Evolutionary conservation across 2,888 invertebrate genomes (phyloP), one percentile per base, ranked within the genome.

Genomic region (Ecliptopera silaceata): DNA sequence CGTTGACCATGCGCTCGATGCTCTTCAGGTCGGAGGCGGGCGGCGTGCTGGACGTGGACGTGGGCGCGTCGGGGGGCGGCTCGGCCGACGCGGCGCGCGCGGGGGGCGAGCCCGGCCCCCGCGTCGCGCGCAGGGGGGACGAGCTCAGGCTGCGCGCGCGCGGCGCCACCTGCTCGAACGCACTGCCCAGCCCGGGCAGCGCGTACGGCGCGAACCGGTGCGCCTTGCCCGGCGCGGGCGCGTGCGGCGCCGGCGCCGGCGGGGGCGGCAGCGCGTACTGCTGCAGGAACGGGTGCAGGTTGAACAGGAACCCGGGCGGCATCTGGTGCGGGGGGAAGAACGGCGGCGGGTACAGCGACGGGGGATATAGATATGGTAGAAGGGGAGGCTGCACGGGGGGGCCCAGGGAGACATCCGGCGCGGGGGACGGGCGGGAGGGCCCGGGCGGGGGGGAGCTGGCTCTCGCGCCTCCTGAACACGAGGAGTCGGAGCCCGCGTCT

Each of bases 1-100:
- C 98, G 88, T 98, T 98, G 69, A 98, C 97, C 98, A 98, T 98
- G 84, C 98, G 97, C 91, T 98, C 98, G 91, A 98, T 98, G 85
- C 96, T 97, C 89, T 98, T 98, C 69, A 98, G 93, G 88, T 98
- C 98, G 62, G 95, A 96, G 39, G 95, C 93, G 32, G 94, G 93
- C 63, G 92, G 93, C 64, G 93, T 94, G 68, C 81, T 74, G 56
- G 88, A 80, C 48, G 92, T 82, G 48, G 89, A 88, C 18, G 93
- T 93, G 3, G 73, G 93, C 79, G 68, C 93, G 91, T 73, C 93
- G 70, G 93, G 88, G 80, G 92, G 90, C 1, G 88, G 88, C 65
- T 88, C 90, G 4, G 90, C 69, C 76, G 91, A 71, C 80, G 94
- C 71, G 84, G 94, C 74, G 82, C 94, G 68, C 76, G 86, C 64